Conservation (phyloP, 2,797 vertebrate species). For the Coregonus sp. region DNA sequence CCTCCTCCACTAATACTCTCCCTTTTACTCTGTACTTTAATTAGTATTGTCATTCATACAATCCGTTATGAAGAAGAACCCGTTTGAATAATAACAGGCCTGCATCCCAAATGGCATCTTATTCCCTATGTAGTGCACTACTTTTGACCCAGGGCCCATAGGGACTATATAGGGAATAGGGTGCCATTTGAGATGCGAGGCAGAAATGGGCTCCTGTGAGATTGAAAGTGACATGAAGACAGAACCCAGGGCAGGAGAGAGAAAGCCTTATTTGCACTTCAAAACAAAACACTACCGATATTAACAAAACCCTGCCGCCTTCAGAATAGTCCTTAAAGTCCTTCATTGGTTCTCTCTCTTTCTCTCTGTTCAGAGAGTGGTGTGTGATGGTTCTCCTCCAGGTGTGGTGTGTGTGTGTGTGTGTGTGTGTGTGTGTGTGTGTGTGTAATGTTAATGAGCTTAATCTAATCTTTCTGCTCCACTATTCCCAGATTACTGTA, state of each 20-base stretch:
- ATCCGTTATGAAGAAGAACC: background rate
- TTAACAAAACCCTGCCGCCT: slow-evolving; percentile 11
- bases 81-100: background rate
- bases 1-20: background rate
- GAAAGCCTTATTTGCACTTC: slow-evolving; percentile 51
- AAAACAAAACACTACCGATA: slow-evolving; percentile 36
- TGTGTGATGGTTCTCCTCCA: background rate
- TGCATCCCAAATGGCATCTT: slow-evolving; percentile 1
- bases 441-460: slow-evolving; percentile 58
- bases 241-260: background rate
- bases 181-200: background rate
- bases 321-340: slow-evolving; percentile 1
- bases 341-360: background rate
- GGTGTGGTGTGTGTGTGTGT: slow-evolving; percentile 2
- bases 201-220: slow-evolving; percentile 1
- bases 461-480: slow-evolving; percentile 75
- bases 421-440: slow-evolving; percentile 6
- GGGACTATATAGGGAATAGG: too few species aligned
- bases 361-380: background rate
- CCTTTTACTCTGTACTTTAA: slow-evolving; percentile 5
- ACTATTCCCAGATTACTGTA: slow-evolving; percentile 76
- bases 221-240: background rate
- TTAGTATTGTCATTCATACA: background rate
- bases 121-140: too few species aligned
- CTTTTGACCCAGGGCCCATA: too few species aligned